Conservation (phyloP, 2,888 invertebrate genomes). For the Anodontia alba region DNA sequence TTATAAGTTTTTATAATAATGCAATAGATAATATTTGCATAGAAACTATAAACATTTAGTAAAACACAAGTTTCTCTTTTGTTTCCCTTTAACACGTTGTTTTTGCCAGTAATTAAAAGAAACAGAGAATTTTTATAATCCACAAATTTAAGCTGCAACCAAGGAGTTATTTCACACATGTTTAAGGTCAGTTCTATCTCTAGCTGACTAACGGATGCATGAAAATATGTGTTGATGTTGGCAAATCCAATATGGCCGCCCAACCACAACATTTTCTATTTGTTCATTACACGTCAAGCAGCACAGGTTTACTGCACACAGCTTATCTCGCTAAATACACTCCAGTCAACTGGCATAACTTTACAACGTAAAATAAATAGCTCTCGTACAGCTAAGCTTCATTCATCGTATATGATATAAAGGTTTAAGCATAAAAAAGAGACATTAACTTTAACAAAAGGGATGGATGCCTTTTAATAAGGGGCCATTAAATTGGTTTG, state of each 20-base stretch:
- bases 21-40: neutral
- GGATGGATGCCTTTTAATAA: no score
- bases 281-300: neutral
- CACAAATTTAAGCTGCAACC: neutral
- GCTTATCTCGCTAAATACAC: neutral
- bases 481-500: no score
- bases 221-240: neutral
- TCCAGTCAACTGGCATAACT: neutral
- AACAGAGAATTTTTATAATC: neutral
- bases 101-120: neutral
- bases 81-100: neutral
- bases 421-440: no score
- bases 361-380: no score
- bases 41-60: neutral
- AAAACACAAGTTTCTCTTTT: neutral
- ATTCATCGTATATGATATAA: no score
- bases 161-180: neutral
- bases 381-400: no score
- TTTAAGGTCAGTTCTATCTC: neutral
- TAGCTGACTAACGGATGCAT: neutral
- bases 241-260: neutral
- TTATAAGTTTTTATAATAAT: neutral
- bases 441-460: no score
- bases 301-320: neutral
- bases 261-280: neutral